Conservation (phyloP, 2,888 invertebrate species). For the Zelleria hepariella region DNA sequence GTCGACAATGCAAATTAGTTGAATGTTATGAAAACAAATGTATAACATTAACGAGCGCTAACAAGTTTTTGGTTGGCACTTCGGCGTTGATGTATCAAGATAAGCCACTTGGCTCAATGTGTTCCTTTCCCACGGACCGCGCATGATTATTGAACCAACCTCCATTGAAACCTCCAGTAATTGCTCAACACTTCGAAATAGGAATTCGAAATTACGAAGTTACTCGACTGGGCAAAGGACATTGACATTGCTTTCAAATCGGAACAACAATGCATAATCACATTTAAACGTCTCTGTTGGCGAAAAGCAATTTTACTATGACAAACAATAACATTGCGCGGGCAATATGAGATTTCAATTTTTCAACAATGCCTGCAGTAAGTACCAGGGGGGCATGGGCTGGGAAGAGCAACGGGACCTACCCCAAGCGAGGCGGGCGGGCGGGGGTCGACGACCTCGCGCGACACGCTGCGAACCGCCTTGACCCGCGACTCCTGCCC, state of each 20-base stretch:
- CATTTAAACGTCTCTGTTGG: background rate
- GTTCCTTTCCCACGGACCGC: slow-evolving; percentile 45
- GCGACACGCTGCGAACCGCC: slow-evolving; percentile 40
- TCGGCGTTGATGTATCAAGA: slow-evolving; percentile 60
- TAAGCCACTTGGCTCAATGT: slow-evolving; percentile 43
- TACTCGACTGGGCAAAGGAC: background rate
- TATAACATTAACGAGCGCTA: slow-evolving; percentile 25
- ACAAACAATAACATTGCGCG: background rate
- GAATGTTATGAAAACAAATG: background rate
- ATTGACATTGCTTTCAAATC: background rate
- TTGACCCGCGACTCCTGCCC: slow-evolving; percentile 44
- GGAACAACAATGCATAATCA: background rate
- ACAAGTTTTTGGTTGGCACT: slow-evolving; percentile 38
- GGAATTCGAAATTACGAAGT: background rate
- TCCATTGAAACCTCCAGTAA: background rate
- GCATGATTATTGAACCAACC: background rate
- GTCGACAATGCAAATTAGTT: background rate
- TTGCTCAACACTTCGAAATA: background rate
- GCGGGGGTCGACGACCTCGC: slow-evolving; percentile 51
- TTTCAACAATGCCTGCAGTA: slow-evolving; percentile 3
- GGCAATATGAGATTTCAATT: slow-evolving; percentile 2
- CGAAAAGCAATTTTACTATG: background rate
- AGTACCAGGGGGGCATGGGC: slow-evolving; percentile 32
- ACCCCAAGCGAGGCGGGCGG: slow-evolving; percentile 34
- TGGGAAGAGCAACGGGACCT: slow-evolving; percentile 48